Percentiles rank a stretch among this genome's conserved stretches.
These are phyloP conservation scores for Parazoanthus swiftii DNA, from an alignment of 92 coral and sea anemone genomes.

Conservation along the genomic window DNA sequence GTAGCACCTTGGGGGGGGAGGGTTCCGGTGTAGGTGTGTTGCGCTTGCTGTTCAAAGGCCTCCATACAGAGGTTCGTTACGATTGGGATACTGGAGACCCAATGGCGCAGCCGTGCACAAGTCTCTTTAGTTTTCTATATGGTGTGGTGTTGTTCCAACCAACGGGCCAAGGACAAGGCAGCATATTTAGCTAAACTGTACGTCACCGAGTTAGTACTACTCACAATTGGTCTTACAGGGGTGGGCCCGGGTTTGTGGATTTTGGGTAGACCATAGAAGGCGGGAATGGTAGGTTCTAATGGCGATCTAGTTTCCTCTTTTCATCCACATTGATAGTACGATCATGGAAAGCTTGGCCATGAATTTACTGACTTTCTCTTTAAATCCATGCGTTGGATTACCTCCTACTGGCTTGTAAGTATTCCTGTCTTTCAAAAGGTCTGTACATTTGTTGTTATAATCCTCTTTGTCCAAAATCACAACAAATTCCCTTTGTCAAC, in stretches of 20 bases:
- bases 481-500: slow-evolving; percentile 45
- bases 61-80: no score
- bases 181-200: neutral
- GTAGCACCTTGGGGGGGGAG: no score
- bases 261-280: slow-evolving; percentile 44
- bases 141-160: neutral
- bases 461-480: slow-evolving; percentile 36
- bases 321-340: slow-evolving; percentile 38
- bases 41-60: no score
- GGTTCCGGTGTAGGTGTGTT: no score
- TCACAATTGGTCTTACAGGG: neutral
- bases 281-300: slow-evolving; percentile 39
- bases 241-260: slow-evolving; percentile 32
- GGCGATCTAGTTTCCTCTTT: slow-evolving; percentile 50
- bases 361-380: slow-evolving; percentile 29
- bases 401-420: slow-evolving; percentile 41
- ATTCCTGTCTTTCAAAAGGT: slow-evolving; percentile 32
- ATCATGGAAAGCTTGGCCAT: slow-evolving; percentile 26
- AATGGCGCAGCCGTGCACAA: no score
- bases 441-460: neutral
- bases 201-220: slow-evolving; percentile 40
- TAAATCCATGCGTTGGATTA: slow-evolving; percentile 44
- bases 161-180: neutral
- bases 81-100: no score
- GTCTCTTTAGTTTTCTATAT: neutral